Evolutionary conservation across 1,140 invertebrate genomes (phyloP), one percentile per base, ranked within the genome.

Genomic region (Tribolium castaneum): DNA sequence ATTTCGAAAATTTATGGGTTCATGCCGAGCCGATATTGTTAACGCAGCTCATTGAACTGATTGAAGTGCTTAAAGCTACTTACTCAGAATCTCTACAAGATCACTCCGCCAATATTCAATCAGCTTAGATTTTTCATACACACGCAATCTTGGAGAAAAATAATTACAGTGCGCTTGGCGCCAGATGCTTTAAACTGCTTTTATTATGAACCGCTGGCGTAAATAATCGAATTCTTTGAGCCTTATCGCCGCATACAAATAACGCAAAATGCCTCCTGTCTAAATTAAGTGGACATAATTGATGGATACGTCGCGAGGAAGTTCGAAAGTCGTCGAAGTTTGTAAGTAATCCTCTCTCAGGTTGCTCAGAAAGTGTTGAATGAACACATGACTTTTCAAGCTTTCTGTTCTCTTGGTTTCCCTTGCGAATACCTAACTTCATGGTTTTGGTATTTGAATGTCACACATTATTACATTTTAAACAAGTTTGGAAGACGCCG

Each of bases 401-500:
- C 59, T 66, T 66, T 66, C 59, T 66, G 59, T 66, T 66, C 59
- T 66, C 59, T 66, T 13, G n/a, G 59, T 66, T 35, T 66, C 59
- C 59, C 59, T 35, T 34, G 59, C 59, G 59, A 66, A 66, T 66
- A 66, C 59, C 59, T 59, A 66, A 66, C 25, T 66, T 66, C 34
- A 25, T 13, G 59, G 59, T 66, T 66, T 66, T 66, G 59, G 59
- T 66, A 66, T 66, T 66, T 66, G 59, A 66, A 66, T 66, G 59
- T 66, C 59, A 66, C 59, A 66, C 59, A 66, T 66, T 66, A 66
- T 66, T 66, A 66, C 59, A 34, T 66, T 66, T 66, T 66, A 66
- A 66, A 66, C 59, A 66, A 66, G 25, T 66, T 66, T 30, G 3
- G 25, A 66, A 66, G 59, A 45, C 39, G 39, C 13, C 25, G 59